Evolutionary conservation across 2,797 vertebrate genomes (phyloP), one percentile per base, ranked within the genome.

Genomic region (Pseudochirops cupreus): DNA sequence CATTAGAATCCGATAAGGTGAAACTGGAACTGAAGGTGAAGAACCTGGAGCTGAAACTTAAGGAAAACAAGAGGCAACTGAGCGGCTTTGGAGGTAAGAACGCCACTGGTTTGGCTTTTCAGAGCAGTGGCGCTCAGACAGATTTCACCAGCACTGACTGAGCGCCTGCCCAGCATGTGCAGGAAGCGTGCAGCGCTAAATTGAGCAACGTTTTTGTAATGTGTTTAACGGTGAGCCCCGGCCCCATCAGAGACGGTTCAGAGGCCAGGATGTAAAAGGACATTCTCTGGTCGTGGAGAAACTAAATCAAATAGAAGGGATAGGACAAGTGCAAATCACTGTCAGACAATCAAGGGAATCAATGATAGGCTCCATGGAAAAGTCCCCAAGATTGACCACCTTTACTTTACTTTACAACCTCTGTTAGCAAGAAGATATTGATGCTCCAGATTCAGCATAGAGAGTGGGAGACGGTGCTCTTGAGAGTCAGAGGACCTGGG

Each of bases 1-100:
- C 99, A 1, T 95, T 99, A 97, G 99, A 99, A 98, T 99, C 98
- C 31, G 99, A 99, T 97, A 99, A 99, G 97, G 98, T 99, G 96
- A 99, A 99, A 98, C 99, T 99, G 33, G 99, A 99, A 98, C 98
- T 99, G 57, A 99, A 99, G 50, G 99, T 99, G 89, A 99, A 99
- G 97, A 99, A 98, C 95, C 97, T 99, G 95, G 99, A 99, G 98
- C 99, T 99, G 97, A 99, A 99, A 97, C 99, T 99, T 94, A 98
- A 98, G 97, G 99, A 99, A 97, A 99, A 97, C 95, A 98, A 98
- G 50, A 98, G 97, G 67, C 98, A 98, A 29, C 98, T 99, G 56
- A 91, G 93, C 31, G 98, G 98, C 59, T 97, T 98, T 67, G 98
- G 99, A 98, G 99, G 99, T 99, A 98, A 95, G 1, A 4, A 4